Percentiles rank a stretch among this genome's conserved stretches.
Conservation (phyloP, 2,888 invertebrate species). For the Cerceris ruficornis region DNA sequence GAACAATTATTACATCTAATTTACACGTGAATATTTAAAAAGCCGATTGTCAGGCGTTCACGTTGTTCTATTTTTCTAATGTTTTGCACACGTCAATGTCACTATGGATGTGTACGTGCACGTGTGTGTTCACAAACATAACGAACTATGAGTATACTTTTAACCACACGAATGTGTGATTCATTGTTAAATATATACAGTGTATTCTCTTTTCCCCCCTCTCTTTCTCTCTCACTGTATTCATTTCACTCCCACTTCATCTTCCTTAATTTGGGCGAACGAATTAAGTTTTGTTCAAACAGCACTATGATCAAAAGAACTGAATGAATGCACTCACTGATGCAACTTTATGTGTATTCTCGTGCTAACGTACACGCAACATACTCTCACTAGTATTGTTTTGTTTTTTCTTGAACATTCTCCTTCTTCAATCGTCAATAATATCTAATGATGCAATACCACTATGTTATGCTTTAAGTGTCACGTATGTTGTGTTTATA, state of each 20-base stretch:
- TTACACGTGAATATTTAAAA: background rate
- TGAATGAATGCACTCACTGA: slow-evolving; percentile 56
- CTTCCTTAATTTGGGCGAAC: background rate
- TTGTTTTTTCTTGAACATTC: background rate
- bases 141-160: slow-evolving; percentile 35
- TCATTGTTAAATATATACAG: slow-evolving; percentile 71
- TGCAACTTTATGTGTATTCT: background rate
- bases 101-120: background rate
- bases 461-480: too few species aligned
- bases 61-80: slow-evolving; percentile 17
- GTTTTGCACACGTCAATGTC: slow-evolving; percentile 19
- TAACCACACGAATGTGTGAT: slow-evolving; percentile 71
- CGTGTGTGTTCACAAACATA: slow-evolving; percentile 34
- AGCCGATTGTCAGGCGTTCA: slow-evolving; percentile 1
- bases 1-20: background rate
- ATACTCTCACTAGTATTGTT: background rate
- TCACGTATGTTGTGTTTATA: too few species aligned
- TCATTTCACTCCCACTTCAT: slow-evolving; percentile 17
- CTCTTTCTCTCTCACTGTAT: slow-evolving; percentile 15
- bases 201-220: slow-evolving; percentile 46
- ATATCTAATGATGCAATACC: too few species aligned
- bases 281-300: slow-evolving; percentile 35
- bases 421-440: too few species aligned
- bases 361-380: background rate
- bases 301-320: slow-evolving; percentile 22